A percentile compares a stretch with the other conserved stretches of the same genome.
Conservation (phyloP, 1,140 invertebrate genomes). For the Eulimnadia texana region DNA sequence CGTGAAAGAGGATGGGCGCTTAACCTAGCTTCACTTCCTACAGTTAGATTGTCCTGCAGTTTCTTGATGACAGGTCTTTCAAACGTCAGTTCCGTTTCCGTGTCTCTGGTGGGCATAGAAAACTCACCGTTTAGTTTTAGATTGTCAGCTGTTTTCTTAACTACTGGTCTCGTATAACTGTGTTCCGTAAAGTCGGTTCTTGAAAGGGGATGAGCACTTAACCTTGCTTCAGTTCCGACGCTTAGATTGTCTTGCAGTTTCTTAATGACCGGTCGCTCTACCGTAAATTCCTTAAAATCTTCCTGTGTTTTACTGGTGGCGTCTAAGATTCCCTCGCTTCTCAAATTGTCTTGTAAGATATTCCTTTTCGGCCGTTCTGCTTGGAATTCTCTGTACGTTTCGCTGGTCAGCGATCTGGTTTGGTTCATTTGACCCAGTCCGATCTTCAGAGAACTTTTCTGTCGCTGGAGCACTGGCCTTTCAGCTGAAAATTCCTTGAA, state of each 20-base stretch:
- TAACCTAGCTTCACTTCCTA: not conserved
- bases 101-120: not conserved
- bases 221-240: not conserved
- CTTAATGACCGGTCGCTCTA: slow-evolving; percentile 10
- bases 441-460: slow-evolving; percentile 3
- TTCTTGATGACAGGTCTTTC: not conserved
- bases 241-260: slow-evolving; percentile 9
- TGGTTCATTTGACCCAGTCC: not conserved
- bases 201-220: not conserved
- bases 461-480: not conserved
- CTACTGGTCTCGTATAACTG: not conserved
- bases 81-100: not conserved
- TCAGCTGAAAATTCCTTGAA: not conserved
- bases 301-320: not conserved
- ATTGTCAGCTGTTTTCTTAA: not conserved
- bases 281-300: slow-evolving; percentile 6
- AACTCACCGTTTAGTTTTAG: not conserved
- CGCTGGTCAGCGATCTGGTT: not conserved
- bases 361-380: not conserved
- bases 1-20: not conserved
- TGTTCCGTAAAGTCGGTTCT: not conserved
- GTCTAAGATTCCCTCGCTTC: not conserved
- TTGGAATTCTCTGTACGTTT: slow-evolving; percentile 1
- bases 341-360: not conserved
- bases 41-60: not conserved